Evolutionary conservation across 2,888 invertebrate genomes (phyloP).

Genomic region (Calameuta filiformis): DNA sequence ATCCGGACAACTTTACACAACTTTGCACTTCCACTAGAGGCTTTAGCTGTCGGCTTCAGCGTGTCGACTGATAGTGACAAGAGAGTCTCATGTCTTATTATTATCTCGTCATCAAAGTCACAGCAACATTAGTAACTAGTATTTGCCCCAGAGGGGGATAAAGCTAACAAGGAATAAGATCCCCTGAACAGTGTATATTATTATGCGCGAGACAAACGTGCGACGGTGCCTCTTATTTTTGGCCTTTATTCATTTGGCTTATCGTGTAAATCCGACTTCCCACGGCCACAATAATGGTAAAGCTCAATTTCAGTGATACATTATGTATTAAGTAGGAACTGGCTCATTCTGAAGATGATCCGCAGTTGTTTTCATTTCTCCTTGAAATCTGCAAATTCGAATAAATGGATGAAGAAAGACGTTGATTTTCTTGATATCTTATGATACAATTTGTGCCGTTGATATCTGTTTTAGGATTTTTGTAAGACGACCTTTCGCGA

Average conservation of each 20-base stretch:
- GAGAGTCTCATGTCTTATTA: background rate
- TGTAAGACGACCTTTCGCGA: background rate
- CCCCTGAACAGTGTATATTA: conserved; percentile 29
- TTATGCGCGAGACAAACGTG: conserved; percentile 71
- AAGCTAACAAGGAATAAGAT: background rate
- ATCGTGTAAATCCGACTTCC: conserved; percentile 77
- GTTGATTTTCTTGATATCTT: background rate
- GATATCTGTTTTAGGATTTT: background rate
- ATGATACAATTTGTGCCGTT: background rate
- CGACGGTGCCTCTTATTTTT: conserved; percentile 77
- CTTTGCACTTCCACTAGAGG: background rate
- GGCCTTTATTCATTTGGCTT: conserved; percentile 75
- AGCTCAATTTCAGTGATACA: conserved; percentile 46
- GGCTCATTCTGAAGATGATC: background rate
- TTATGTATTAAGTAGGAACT: background rate
- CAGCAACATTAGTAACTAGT: background rate
- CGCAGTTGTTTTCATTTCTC: background rate
- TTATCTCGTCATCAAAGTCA: background rate
- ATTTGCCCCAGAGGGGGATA: background rate
- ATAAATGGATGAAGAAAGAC: conserved; percentile 1
- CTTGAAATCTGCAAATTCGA: background rate
- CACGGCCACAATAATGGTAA: conserved; percentile 82
- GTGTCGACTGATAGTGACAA: background rate
- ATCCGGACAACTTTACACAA: background rate
- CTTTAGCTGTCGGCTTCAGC: background rate